Evolutionary conservation across 2,888 invertebrate species (phyloP).

Genomic region (Eupithecia abbreviata): DNA sequence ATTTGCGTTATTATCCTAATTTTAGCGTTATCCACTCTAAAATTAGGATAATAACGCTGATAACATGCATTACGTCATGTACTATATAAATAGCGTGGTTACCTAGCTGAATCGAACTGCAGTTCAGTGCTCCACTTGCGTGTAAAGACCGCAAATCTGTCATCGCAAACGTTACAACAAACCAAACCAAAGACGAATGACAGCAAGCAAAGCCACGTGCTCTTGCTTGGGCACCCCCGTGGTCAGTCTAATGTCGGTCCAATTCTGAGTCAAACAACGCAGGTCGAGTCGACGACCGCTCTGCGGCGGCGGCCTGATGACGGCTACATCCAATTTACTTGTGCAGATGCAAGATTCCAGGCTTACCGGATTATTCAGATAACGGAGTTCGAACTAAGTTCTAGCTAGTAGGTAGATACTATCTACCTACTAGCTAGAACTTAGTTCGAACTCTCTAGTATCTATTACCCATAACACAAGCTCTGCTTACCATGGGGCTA

Average conservation of each 20-base stretch:
- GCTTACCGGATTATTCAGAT: conserved; percentile 15
- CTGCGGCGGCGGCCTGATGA: conserved; percentile 12
- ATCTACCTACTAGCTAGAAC: too few relatives aligned
- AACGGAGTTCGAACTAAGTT: not conserved
- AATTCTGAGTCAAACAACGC: not conserved
- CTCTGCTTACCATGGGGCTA: too few relatives aligned
- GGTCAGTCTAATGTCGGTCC: not conserved
- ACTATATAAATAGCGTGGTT: too few relatives aligned
- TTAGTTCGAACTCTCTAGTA: not conserved
- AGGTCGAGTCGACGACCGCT: not conserved
- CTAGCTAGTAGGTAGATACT: not conserved
- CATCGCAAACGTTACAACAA: not conserved
- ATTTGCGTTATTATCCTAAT: too few relatives aligned
- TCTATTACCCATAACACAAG: too few relatives aligned
- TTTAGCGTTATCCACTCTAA: too few relatives aligned
- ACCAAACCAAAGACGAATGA: not conserved
- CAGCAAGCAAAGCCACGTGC: not conserved
- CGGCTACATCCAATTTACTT: conserved; percentile 35
- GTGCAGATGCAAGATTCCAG: conserved; percentile 20
- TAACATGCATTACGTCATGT: too few relatives aligned
- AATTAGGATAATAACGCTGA: too few relatives aligned
- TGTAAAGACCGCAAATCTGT: not conserved
- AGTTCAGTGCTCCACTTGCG: not conserved
- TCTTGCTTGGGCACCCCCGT: not conserved
- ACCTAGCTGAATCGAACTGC: not conserved